Base-by-base conservation (phyloP, 2,113 vertebrate species). In the Maccullochella peelii region DNA sequence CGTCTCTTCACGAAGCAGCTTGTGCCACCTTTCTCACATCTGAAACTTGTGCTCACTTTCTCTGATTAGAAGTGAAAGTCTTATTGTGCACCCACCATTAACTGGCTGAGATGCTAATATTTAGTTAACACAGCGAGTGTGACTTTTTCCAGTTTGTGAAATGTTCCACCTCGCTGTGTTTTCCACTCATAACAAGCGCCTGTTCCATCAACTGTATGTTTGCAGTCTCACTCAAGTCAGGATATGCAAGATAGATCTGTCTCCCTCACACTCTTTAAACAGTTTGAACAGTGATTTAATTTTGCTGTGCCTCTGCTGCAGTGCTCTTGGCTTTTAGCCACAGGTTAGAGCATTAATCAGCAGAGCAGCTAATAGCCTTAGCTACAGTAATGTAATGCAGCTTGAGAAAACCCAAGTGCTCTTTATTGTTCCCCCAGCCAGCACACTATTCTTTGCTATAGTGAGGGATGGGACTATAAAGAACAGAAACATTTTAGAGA, bases 301-400 rank as follows among this genome's bases (percentile, higher is more conserved):
- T 83, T 80, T 61, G 57, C 33, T 65, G 49, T 62, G 67, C 55
- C 33, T 38, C 77, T 61, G 76, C 77, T 79, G 68, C 75, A 80
- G 68, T 68, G 36, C 68, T 67, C 55, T 50, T 71, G n/a, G 68
- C 80, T 85, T 80, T 78, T 66, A 80, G 61, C 82, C 86, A 73
- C 80, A 79, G 72, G 79, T 87, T 77, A 55, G 55, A 73, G 50
- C 75, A 77, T 88, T 78, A 81, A 87, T 90, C 86, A 90, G 67
- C 47, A 47, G 73, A 83, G 84, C 82, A 78, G 70, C 77, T 88
- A 88, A 91, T 72, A 80, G 79, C 70, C 44, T 66, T 63, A 58
- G 80, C 67, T 71, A 18, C 9, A 44, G 75, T 82, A 36, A 74
- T 74, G 47, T 42, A 82, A 82, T 80, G 71, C 55, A 82, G 78